Evolutionary conservation across 2,113 vertebrate species (phyloP).

Genomic region (Emydocephalus ijimae): DNA sequence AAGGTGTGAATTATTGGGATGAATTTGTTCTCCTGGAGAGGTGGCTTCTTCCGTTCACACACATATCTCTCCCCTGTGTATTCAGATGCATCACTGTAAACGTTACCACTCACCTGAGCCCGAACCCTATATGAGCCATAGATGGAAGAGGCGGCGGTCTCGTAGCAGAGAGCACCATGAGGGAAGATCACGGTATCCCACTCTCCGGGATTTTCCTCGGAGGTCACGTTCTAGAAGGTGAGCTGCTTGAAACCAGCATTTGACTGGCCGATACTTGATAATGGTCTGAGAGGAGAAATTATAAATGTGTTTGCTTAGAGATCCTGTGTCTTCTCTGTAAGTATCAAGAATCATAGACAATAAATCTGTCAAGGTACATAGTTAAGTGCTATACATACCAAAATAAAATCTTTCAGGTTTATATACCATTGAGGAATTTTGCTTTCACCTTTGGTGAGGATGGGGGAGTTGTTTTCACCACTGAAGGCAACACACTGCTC

Average conservation of each 20-base stretch:
- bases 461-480: not conserved
- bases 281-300: accelerated
- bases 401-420: not conserved
- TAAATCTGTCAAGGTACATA: not conserved
- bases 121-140: slow-evolving; percentile 63
- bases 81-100: slow-evolving; percentile 76
- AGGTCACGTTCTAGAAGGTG: slow-evolving; percentile 74
- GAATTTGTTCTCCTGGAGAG: not conserved
- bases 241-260: not conserved
- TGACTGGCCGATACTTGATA: accelerated
- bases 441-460: not conserved
- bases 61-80: not conserved
- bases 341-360: not conserved
- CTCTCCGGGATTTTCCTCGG: slow-evolving; percentile 61
- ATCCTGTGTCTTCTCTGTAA: not conserved
- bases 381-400: too few species aligned
- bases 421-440: not conserved
- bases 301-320: accelerated
- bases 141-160: slow-evolving; percentile 72
- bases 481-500: not conserved
- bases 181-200: slow-evolving; percentile 60
- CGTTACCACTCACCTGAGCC: slow-evolving; percentile 71
- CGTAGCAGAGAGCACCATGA: slow-evolving; percentile 68
- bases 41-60: not conserved
- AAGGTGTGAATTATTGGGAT: too few species aligned